Conservation (phyloP, 1,140 invertebrate species). For the Ephestia elutella region DNA sequence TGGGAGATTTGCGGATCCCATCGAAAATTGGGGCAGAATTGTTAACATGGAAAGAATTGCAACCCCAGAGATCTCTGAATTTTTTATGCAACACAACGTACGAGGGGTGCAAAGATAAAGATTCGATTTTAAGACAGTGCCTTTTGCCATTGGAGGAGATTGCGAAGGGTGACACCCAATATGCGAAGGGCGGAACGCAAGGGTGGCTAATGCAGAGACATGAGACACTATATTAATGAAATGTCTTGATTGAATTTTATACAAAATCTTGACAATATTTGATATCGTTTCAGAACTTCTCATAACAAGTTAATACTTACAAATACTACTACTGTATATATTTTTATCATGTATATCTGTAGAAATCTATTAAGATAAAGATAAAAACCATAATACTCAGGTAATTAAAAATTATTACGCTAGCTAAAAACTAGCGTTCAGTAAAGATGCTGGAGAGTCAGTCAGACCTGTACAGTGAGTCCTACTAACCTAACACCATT, state of each 20-base stretch:
- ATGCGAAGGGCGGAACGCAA: slow-evolving; percentile 32
- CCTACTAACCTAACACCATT: not conserved
- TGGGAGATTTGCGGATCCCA: slow-evolving; percentile 14
- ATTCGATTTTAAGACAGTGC: slow-evolving; percentile 31
- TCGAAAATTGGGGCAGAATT: slow-evolving; percentile 21
- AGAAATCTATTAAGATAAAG: too few relatives aligned
- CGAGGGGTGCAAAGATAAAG: slow-evolving; percentile 41
- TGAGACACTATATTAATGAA: not conserved
- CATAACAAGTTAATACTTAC: too few relatives aligned
- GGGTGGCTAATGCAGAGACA: not conserved
- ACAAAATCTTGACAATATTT: not conserved
- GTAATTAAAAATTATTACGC: too few relatives aligned
- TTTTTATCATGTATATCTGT: too few relatives aligned
- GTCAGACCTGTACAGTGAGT: not conserved
- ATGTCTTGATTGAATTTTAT: not conserved
- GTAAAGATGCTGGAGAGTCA: too few relatives aligned
- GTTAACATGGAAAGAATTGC: slow-evolving; percentile 30
- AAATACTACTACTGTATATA: too few relatives aligned
- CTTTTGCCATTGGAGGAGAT: slow-evolving; percentile 40
- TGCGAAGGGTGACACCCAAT: slow-evolving; percentile 48
- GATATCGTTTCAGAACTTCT: not conserved
- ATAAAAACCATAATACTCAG: too few relatives aligned
- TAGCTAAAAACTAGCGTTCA: not conserved
- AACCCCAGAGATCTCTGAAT: slow-evolving; percentile 34
- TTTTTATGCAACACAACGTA: slow-evolving; percentile 38